phyloP scores from a whole-genome alignment of 2,113 vertebrate species.

The Morone saxatilis region DNA sequence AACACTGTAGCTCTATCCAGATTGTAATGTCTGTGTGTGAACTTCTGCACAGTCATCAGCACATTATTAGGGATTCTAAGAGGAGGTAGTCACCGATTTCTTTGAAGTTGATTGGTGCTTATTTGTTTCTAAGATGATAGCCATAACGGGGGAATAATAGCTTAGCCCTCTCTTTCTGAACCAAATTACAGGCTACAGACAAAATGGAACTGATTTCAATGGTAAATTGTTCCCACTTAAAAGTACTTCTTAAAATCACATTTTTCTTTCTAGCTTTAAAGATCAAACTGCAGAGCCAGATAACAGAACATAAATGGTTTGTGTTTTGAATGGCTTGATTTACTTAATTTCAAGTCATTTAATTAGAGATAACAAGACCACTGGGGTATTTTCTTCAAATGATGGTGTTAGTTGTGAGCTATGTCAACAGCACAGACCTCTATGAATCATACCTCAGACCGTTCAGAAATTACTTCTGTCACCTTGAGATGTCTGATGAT shows the following conservation, averaged over 20 bases:
- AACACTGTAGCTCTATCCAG: not conserved
- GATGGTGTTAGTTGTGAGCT: not conserved
- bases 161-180: not conserved
- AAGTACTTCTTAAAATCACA: slow-evolving; percentile 18
- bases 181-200: slow-evolving; percentile 23
- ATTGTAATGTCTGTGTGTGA: not conserved
- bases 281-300: not conserved
- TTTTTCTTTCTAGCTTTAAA: not conserved
- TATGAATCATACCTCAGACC: slow-evolving; percentile 5
- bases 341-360: not conserved
- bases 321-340: not conserved
- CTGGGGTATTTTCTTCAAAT: not conserved
- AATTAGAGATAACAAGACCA: not conserved
- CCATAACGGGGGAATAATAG: slow-evolving; percentile 11
- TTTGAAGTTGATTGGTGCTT: slow-evolving; percentile 26
- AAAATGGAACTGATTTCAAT: slow-evolving; percentile 13
- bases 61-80: not conserved
- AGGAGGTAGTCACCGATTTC: not conserved
- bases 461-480: slow-evolving; percentile 44
- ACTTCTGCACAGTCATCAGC: not conserved
- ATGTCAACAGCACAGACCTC: slow-evolving; percentile 1
- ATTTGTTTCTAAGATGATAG: slow-evolving; percentile 26
- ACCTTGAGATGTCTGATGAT: slow-evolving; percentile 35
- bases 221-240: not conserved
- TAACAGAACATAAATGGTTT: not conserved